These are phyloP conservation scores for Notamacropus eugenii DNA, from an alignment of 2,797 vertebrate species.

Conservation along the genomic window DNA sequence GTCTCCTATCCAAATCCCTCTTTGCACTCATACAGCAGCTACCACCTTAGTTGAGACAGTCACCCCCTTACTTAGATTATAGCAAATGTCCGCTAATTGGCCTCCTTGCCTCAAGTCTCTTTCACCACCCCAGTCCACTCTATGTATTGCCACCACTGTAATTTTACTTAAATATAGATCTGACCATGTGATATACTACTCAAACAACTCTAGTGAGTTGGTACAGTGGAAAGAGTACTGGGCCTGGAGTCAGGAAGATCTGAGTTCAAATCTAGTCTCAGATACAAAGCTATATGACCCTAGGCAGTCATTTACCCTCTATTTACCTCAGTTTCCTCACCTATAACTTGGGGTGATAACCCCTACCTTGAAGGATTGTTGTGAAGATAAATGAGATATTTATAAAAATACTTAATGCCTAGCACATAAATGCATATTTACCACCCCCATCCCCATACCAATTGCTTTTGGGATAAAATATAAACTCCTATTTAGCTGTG, in stretches of 20 bases:
- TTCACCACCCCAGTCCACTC: neutral
- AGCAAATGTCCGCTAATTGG: neutral
- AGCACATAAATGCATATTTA: neutral
- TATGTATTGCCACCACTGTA: neutral
- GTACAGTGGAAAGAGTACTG: neutral
- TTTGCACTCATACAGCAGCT: neutral
- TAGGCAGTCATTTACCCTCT: neutral
- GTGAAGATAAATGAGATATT: neutral
- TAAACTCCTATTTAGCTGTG: neutral
- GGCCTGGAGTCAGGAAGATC: neutral
- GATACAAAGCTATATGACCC: neutral
- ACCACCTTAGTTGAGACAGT: neutral
- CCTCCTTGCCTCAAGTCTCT: neutral
- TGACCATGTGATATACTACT: neutral
- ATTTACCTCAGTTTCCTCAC: neutral
- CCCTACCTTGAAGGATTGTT: neutral
- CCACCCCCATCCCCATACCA: neutral
- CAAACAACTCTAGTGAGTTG: neutral
- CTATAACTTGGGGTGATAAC: neutral
- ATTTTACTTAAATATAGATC: neutral
- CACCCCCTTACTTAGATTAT: neutral
- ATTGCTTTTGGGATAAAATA: neutral
- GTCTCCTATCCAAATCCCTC: neutral
- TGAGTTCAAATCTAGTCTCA: neutral
- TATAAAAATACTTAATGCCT: neutral